Evolutionary conservation across 2,113 vertebrate genomes (phyloP).

Genomic region (Sander lucioperca): DNA sequence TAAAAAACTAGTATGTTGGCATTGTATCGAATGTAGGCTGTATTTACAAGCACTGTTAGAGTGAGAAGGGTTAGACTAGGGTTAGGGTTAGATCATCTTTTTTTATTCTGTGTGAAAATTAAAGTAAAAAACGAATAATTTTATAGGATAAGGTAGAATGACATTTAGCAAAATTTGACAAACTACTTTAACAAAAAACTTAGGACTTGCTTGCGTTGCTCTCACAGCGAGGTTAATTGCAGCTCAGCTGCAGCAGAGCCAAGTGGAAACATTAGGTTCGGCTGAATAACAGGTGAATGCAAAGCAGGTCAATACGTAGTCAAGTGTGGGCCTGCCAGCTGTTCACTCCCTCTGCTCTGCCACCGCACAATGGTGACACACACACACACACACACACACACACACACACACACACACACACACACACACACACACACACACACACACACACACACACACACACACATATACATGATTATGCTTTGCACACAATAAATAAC

Average conservation of each 20-base stretch:
- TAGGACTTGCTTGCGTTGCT: conserved; percentile 53
- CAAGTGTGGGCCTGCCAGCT: conserved; percentile 79
- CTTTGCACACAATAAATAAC: conserved; percentile 19
- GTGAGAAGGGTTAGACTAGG: conserved; percentile 22
- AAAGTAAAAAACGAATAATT: conserved; percentile 13
- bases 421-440: conserved; percentile 23
- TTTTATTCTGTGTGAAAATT: conserved; percentile 29
- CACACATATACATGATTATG: conserved; percentile 13
- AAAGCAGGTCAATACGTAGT: conserved; percentile 80
- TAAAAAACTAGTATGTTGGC: neutral
- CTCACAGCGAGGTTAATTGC: conserved; percentile 69
- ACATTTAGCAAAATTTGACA: conserved; percentile 64
- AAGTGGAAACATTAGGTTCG: conserved; percentile 77
- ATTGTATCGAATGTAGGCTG: neutral
- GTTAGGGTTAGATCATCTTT: neutral
- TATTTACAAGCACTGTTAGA: conserved; percentile 20
- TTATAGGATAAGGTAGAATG: conserved; percentile 43
- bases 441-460: conserved; percentile 27
- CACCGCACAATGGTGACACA: conserved; percentile 42
- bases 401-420: conserved; percentile 27
- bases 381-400: conserved; percentile 35
- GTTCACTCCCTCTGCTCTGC: conserved; percentile 61
- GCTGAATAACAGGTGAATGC: conserved; percentile 81
- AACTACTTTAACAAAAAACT: conserved; percentile 59
- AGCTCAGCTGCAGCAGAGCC: conserved; percentile 64